These are phyloP conservation scores for Ivindomyrus marchei DNA, from an alignment of 2,113 vertebrate genomes.

Conservation along the genomic window DNA sequence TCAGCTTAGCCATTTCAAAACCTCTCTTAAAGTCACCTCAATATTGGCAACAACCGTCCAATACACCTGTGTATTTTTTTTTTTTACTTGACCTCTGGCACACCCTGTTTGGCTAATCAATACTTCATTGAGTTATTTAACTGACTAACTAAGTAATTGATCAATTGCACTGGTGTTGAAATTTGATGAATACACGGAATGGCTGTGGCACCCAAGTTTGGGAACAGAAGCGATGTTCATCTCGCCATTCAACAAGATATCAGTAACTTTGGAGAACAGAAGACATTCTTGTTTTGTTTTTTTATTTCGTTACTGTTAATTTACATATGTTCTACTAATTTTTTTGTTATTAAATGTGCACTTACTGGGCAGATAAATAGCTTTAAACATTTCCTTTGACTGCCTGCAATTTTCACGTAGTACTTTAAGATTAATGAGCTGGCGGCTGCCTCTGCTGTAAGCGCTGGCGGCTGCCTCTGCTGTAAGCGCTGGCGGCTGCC, in stretches of 20 bases:
- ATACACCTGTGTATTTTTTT: background rate
- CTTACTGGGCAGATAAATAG: background rate
- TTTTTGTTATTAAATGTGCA: background rate
- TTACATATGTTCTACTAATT: background rate
- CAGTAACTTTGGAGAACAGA: background rate
- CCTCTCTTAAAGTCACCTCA: background rate
- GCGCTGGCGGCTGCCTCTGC: no score
- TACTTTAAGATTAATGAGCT: background rate
- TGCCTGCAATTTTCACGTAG: background rate
- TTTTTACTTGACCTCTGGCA: background rate
- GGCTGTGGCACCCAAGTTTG: background rate
- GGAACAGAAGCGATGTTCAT: background rate
- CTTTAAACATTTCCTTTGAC: background rate
- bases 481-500: no score
- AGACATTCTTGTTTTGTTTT: background rate
- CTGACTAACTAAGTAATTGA: background rate
- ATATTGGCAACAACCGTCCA: background rate
- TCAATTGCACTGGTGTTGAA: background rate
- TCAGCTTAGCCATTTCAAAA: background rate
- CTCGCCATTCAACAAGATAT: background rate
- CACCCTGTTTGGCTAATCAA: background rate
- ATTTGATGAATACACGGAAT: background rate
- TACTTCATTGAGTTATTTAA: background rate
- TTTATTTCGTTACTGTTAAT: background rate
- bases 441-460: background rate